Conservation (phyloP, 2,888 invertebrate genomes). For the Polyploca ridens region DNA sequence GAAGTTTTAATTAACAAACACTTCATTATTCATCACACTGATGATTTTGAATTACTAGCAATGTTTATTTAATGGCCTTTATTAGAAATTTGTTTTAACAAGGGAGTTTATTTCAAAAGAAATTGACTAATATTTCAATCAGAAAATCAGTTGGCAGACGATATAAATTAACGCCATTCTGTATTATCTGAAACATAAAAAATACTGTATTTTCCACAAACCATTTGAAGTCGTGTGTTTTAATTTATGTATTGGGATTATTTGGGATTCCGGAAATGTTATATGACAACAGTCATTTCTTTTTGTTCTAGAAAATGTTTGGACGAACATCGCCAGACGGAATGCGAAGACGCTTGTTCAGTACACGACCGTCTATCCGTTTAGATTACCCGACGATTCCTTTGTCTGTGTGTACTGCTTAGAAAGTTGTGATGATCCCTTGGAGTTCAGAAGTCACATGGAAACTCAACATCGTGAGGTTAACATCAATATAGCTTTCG, state of each 20-base stretch:
- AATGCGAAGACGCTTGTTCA: conserved; percentile 18
- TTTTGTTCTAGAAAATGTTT: conserved; percentile 22
- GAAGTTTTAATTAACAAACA: neutral
- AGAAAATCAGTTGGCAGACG: no score
- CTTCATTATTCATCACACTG: neutral
- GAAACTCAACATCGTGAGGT: conserved; percentile 13
- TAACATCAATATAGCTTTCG: neutral
- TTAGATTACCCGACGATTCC: conserved; percentile 15
- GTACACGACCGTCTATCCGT: conserved; percentile 18
- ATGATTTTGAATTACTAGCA: neutral
- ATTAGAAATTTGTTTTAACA: no score
- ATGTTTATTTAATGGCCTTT: no score
- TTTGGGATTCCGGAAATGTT: neutral
- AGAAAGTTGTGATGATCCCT: conserved; percentile 17
- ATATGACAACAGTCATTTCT: conserved; percentile 17
- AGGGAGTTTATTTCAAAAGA: no score
- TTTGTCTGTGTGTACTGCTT: conserved; percentile 23
- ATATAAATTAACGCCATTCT: no score
- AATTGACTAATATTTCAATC: no score
- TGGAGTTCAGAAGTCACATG: conserved; percentile 21
- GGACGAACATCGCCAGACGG: conserved; percentile 14
- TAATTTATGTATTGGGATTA: neutral
- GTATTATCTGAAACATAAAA: no score
- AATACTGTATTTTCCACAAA: no score
- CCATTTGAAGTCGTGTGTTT: no score